Evolutionary conservation across 2,888 invertebrate genomes (phyloP), one percentile per base, ranked within the genome.

Genomic region (Siphlonurus alternatus): DNA sequence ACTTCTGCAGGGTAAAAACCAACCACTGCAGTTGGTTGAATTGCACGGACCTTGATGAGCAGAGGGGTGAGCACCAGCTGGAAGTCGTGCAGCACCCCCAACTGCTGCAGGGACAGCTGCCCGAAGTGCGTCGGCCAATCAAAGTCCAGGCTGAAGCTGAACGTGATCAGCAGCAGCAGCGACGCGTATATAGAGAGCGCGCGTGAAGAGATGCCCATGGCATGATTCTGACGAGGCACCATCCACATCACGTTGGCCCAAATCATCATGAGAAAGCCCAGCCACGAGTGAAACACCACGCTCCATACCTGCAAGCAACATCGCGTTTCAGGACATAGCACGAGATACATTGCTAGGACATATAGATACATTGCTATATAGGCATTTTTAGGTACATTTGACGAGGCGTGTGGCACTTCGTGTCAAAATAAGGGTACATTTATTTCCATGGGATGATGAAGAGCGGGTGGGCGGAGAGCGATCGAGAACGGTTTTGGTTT

Each of bases 261-360:
- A 10, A 56, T 5, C 56, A 56, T 18, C 56, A 56, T 56, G 15
- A 56, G 19, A 20, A 56, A 56, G 7, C 56, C 56, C n/a, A 56
- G n/a, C 56, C 56, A 56, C n/a, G 56, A 56, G 56, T 56, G 56
- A n/a, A 56, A 56, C 56, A 56, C n/a, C 56, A 56, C 56, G 20
- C 56, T 56, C 56, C 56, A 56, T 18, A 56, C n/a, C 56, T 56
- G 56, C 15, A n/a, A n/a, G n/a, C n/a, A n/a, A n/a, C n/a, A n/a
- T n/a, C n/a, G n/a, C n/a, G n/a, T n/a, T n/a, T n/a, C n/a, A n/a
- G n/a, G n/a, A n/a, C n/a, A n/a, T n/a, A n/a, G n/a, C n/a, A n/a
- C n/a, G n/a, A n/a, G n/a, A n/a, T n/a, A n/a, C n/a, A n/a, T n/a
- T n/a, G n/a, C n/a, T n/a, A n/a, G n/a, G n/a, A n/a, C n/a, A n/a